These are phyloP conservation scores for Hydraecia micacea DNA, from an alignment of 2,888 invertebrate genomes.

Conservation along the genomic window DNA sequence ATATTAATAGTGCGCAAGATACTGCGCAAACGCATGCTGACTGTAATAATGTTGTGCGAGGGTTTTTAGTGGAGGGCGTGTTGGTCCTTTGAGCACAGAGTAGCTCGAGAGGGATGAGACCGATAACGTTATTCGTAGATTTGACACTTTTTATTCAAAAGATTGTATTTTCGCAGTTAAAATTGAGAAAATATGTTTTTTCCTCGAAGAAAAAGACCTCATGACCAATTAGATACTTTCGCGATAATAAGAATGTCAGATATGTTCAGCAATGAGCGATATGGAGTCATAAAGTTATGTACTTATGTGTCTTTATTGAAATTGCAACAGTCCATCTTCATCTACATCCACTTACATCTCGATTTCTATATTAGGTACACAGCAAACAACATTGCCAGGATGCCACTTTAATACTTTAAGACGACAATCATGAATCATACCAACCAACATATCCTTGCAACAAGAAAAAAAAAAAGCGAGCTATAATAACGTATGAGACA, in stretches of 20 bases:
- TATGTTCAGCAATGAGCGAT: neutral
- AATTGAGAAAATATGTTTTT: neutral
- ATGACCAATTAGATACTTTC: neutral
- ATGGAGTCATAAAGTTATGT: neutral
- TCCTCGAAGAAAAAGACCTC: neutral
- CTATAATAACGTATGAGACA: neutral
- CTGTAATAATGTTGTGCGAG: constrained; percentile 31
- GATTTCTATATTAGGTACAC: neutral
- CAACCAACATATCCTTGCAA: neutral
- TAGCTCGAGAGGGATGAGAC: neutral
- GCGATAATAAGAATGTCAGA: neutral
- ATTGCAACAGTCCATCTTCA: neutral
- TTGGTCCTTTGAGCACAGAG: constrained; percentile 38
- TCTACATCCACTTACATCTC: neutral
- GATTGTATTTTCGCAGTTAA: neutral
- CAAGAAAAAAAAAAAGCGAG: neutral
- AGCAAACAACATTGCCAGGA: neutral
- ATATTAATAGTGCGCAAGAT: constrained; percentile 71
- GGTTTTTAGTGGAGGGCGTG: constrained; percentile 27
- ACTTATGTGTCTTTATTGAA: neutral
- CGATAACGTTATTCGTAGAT: neutral
- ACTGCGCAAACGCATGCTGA: constrained; percentile 44
- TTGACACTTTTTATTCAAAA: neutral
- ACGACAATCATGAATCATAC: neutral
- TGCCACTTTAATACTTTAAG: neutral